Evolutionary conservation across 2,888 invertebrate genomes (phyloP), one percentile per base, ranked within the genome.

Genomic region (Leptothorax acervorum): DNA sequence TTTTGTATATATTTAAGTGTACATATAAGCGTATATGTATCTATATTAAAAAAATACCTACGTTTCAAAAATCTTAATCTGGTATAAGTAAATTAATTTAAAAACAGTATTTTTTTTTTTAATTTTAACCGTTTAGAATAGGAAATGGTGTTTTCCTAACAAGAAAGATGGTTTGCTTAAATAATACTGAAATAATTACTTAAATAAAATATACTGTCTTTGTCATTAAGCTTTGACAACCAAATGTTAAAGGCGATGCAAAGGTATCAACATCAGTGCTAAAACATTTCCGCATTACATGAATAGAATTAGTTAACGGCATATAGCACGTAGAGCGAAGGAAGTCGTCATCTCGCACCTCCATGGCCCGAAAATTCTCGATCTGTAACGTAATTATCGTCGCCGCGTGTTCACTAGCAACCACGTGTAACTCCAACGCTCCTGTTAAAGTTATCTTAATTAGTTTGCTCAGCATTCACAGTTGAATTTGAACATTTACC

Each of bases 401-500:
- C 82, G 18, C 62, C 42, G 18, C 48, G 70, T 62, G 70, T 62
- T 81, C 71, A 63, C 75, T 39, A 57, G 68, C 65, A 70, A 70
- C 81, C 81, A 57, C 71, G 63, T 81, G 62, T 84, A 81, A 84
- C 83, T 81, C 48, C 53, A 23, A 23, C 71, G 81, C 57, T 51
- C 70, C 79, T 71, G 48, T 48, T 81, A 71, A 84, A 84, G 82
- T 84, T 84, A 81, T 84, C 83, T 81, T 84, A 84, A 84, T 84
- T 84, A 84, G 83, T 84, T 84, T 63, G 45, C 83, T 65, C 65
- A 12, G 18, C 31, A 79, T 63, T 71, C 57, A 71, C 23, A 70
- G 71, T 39, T 73, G 48, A 73, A 81, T 73, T 71, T 81, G 60
- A 39, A 73, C 73, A 9, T 73, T 81, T 73, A 48, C 28, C 53